Base-by-base conservation (phyloP, 2,888 invertebrate species). In the Adelphocoris suturalis region DNA sequence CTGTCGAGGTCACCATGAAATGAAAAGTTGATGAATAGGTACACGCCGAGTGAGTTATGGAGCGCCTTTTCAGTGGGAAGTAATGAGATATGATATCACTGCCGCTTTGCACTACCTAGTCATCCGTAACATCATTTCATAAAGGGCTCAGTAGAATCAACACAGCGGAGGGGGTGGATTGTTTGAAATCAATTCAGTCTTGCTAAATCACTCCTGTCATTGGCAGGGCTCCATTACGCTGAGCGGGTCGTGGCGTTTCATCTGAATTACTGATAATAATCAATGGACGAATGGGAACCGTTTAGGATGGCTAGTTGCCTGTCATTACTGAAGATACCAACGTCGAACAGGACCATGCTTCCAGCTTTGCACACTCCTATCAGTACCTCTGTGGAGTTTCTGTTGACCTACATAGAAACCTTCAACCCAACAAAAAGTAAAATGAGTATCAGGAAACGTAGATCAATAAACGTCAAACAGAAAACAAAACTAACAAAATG, bases 121-220 rank as follows among this genome's bases (percentile, higher is more conserved):
- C 37, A 37, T 4, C 37, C 2, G 7, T 7, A 37, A 37, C 37
- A 37, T 37, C 2, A 37, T 37, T 37, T 37, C 37, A 37, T 37
- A 37, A 37, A 37, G 37, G 37, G 37, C 3, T 37, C 37, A 7
- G 37, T 7, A 37, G 37, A 37, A 37, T 37, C 37, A 37, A 37
- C 37, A 37, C 37, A 37, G 37, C 37, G 37, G 37, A 37, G 37
- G 37, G 3, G 52, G 61, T n/a, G 16, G 19, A 19, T 16, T 1
- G 61, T 76, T 46, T 28, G 76, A 28, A 76, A 76, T 76, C 76
- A 27, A 76, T 76, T 28, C 12, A 12, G n/a, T 46, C 28, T 46
- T 46, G 76, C 76, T 76, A 76, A 76, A 76, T 76, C 76, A 76
- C n/a, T 28, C 37, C 76, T 76, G 76, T 76, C 76, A 76, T 37